Evolutionary conservation across 2,888 invertebrate species (phyloP).

Genomic region (Camponotus fellah): DNA sequence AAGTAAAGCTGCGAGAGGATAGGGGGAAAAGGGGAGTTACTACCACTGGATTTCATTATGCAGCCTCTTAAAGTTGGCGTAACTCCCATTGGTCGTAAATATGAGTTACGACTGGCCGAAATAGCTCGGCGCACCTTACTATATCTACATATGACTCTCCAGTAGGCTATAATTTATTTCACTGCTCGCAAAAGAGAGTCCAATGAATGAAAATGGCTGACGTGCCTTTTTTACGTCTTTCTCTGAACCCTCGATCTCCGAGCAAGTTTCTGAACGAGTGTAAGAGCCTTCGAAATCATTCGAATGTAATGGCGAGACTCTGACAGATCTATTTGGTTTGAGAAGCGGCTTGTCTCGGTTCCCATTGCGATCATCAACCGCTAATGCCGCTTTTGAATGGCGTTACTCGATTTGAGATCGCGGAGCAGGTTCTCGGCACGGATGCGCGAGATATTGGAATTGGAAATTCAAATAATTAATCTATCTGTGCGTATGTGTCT

Average conservation of each 20-base stretch:
- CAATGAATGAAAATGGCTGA: constrained; percentile 75
- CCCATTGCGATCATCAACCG: constrained; percentile 21
- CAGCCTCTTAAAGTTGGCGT: constrained; percentile 83
- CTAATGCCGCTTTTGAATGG: constrained; percentile 21
- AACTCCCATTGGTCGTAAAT: constrained; percentile 83
- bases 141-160: constrained; percentile 68
- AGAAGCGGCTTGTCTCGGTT: constrained; percentile 1
- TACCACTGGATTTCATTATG: constrained; percentile 81
- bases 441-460: constrained; percentile 21
- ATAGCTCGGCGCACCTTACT: constrained; percentile 77
- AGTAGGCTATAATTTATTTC: constrained; percentile 74
- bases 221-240: constrained; percentile 24
- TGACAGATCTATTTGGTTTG: constrained; percentile 9
- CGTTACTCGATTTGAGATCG: constrained; percentile 32
- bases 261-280: constrained; percentile 3
- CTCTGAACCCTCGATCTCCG: neutral
- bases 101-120: constrained; percentile 82
- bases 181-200: constrained; percentile 67
- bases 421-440: constrained; percentile 1
- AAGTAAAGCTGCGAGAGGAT: constrained; percentile 32
- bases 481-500: constrained; percentile 4
- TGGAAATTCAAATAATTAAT: constrained; percentile 41
- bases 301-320: neutral
- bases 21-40: constrained; percentile 64
- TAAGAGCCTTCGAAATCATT: constrained; percentile 19